Evolutionary conservation across 1,140 invertebrate species (phyloP), one percentile per base, ranked within the genome.

Genomic region (Asobara japonica): DNA sequence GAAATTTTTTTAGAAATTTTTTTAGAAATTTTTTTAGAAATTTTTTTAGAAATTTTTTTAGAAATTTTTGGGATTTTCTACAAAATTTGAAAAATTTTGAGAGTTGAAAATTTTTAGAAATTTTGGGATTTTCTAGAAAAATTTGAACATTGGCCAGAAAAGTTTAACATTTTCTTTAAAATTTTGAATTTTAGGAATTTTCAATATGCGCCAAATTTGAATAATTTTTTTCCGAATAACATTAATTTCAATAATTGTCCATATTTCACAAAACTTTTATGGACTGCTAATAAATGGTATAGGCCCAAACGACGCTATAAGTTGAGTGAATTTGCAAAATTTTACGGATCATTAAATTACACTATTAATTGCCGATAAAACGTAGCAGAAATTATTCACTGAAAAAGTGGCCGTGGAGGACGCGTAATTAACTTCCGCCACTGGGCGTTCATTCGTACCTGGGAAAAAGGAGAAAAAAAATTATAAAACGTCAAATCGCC

Each of bases 281-380:
- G 7, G 13, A 16, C 11, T 3, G 8, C 13, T 13, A 4, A 45
- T 45, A 16, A 16, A 45, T 16, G 18, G n/a, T 45, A 16, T 16
- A 45, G 1, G 41, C 13, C n/a, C n/a, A 16, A 16, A 16, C 18
- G n/a, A 16, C 41, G 41, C n/a, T 18, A 45, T 45, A 16, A 45
- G 41, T 45, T 1, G 41, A 45, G 41, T 45, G 41, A 45, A 45
- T 45, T 45, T 45, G 18, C 41, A 45, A 45, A 45, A 45, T 45
- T 45, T 45, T 16, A 13, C 41, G 8, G 41, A n/a, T 7, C 41
- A 45, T 45, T 45, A 45, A 45, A 45, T 45, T 16, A 45, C 41
- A 45, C 41, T 16, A 45, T 45, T 45, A 45, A 45, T 45, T 45
- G n/a, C n/a, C 41, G 41, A 45, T 45, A 45, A 45, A 45, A 45